Percentiles rank a stretch among this genome's conserved stretches.
Evolutionary conservation across 2,113 vertebrate species (phyloP).

Genomic region (Hydrochoerus hydrochaeris): DNA sequence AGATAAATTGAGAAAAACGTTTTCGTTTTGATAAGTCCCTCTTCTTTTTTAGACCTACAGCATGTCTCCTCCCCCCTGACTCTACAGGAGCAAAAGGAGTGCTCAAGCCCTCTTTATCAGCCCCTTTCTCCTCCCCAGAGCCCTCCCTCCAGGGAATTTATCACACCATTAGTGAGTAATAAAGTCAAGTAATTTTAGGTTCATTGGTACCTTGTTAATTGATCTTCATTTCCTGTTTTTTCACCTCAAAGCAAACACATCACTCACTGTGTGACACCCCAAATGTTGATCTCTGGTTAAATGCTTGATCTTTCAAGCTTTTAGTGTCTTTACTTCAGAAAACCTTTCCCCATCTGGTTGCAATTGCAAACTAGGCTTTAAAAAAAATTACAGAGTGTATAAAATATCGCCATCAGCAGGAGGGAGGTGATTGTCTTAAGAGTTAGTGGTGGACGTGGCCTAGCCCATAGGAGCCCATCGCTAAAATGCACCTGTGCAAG

Average conservation of each 20-base stretch:
- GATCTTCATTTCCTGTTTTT: conserved; percentile 44
- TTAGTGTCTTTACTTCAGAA: neutral
- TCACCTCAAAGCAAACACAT: conserved; percentile 46
- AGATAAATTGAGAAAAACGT: neutral
- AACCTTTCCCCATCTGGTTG: neutral
- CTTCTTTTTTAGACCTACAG: neutral
- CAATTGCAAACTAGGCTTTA: neutral
- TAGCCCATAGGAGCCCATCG: fast-evolving
- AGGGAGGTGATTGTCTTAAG: neutral
- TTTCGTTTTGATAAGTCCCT: neutral
- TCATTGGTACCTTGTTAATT: neutral
- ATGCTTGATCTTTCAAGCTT: neutral
- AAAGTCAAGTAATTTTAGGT: neutral
- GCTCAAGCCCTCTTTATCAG: neutral
- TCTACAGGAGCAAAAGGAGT: neutral
- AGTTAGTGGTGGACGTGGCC: neutral
- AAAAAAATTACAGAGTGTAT: neutral
- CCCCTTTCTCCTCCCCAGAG: neutral
- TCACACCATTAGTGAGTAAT: fast-evolving
- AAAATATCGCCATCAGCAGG: neutral
- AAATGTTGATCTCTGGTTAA: neutral
- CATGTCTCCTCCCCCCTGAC: neutral
- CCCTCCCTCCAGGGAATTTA: neutral
- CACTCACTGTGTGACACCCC: neutral
- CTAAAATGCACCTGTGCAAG: fast-evolving